Evolutionary conservation across 2,797 vertebrate genomes (phyloP).

Genomic region (Parauchenoglanis ngamensis): DNA sequence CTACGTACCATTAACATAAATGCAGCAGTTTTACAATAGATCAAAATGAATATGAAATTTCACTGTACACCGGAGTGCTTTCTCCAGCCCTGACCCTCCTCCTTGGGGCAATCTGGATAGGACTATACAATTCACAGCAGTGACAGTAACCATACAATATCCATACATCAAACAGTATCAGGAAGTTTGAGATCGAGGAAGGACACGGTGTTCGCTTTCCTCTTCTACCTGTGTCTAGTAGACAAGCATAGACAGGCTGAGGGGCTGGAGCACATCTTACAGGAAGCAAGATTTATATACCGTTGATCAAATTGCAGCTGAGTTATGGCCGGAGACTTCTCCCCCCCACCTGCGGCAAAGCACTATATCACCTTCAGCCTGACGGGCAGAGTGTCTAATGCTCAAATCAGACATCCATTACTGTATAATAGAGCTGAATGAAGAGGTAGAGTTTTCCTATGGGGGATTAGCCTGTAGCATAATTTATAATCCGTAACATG

Average conservation of each 20-base stretch:
- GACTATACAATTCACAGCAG: constrained; percentile 41
- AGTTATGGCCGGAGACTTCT: constrained; percentile 85
- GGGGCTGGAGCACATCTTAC: constrained; percentile 50
- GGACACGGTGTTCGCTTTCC: constrained; percentile 68
- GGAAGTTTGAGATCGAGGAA: constrained; percentile 40
- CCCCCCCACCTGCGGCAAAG: constrained; percentile 74
- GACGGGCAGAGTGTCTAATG: constrained; percentile 87
- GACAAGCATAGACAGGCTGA: constrained; percentile 61
- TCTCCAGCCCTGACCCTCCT: constrained; percentile 13
- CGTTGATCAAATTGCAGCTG: constrained; percentile 82
- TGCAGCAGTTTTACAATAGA: not conserved
- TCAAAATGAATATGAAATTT: not conserved
- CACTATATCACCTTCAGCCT: constrained; percentile 90
- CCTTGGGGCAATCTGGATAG: constrained; percentile 37
- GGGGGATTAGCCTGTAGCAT: constrained; percentile 93
- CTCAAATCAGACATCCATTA: constrained; percentile 98
- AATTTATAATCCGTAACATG: constrained; percentile 93
- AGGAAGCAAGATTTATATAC: constrained; percentile 72
- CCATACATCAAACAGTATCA: constrained; percentile 53
- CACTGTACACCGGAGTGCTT: not conserved
- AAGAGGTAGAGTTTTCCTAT: constrained; percentile 97
- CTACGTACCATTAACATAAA: not conserved
- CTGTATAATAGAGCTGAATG: constrained; percentile 94
- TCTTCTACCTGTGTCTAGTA: constrained; percentile 62
- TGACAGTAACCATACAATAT: constrained; percentile 55